phyloP scores from a whole-genome alignment of 2,113 vertebrate genomes.

The Embiotoca jacksoni region DNA sequence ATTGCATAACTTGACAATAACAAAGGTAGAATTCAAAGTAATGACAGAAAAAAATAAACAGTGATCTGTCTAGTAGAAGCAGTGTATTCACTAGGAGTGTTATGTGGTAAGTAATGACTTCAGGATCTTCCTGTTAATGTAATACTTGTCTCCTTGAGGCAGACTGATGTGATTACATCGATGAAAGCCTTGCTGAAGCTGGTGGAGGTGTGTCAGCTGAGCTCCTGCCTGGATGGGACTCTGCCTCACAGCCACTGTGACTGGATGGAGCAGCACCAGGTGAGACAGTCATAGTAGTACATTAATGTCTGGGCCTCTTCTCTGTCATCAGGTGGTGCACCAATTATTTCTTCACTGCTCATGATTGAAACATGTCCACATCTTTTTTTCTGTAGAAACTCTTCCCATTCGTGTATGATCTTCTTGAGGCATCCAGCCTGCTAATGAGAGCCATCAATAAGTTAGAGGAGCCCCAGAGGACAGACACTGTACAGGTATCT shows the following conservation, averaged over 20 bases:
- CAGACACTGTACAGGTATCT: slow-evolving; percentile 85
- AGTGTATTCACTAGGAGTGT: background rate
- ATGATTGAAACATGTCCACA: background rate
- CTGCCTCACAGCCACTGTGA: slow-evolving; percentile 88
- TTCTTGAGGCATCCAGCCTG: slow-evolving; percentile 82
- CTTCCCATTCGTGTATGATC: slow-evolving; percentile 86
- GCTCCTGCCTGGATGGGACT: slow-evolving; percentile 84
- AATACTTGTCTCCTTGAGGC: slow-evolving; percentile 25
- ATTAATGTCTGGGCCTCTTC: too few species aligned
- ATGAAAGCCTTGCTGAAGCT: slow-evolving; percentile 87
- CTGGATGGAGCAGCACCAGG: slow-evolving; percentile 95
- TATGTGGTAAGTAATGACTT: background rate
- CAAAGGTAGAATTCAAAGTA: background rate
- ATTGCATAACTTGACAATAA: too few species aligned
- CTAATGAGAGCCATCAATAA: slow-evolving; percentile 86
- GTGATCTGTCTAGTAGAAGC: background rate
- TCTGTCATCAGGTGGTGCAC: background rate
- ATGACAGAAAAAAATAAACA: background rate
- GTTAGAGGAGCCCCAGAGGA: slow-evolving; percentile 73
- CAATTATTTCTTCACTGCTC: background rate
- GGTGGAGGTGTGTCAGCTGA: slow-evolving; percentile 88
- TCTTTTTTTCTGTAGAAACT: slow-evolving; percentile 85
- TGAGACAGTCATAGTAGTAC: slow-evolving; percentile 53
- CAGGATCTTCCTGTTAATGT: background rate
- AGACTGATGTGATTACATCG: slow-evolving; percentile 89